phyloP scores from a whole-genome alignment of 2,797 vertebrate genomes.

The Chrysocyon brachyurus region DNA sequence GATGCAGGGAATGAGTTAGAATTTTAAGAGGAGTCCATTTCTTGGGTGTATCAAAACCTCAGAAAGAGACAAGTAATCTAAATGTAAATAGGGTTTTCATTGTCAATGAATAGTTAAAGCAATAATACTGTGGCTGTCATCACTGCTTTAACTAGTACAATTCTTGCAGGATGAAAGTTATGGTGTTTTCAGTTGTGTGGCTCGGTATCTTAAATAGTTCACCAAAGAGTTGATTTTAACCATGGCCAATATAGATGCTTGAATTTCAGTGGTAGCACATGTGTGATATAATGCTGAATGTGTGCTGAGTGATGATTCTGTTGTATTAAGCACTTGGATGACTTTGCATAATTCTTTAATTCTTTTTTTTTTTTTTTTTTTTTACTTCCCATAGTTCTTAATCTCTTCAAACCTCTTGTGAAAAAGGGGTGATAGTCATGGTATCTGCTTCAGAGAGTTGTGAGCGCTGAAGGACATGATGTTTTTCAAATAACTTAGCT shows the following conservation, averaged over 20 bases:
- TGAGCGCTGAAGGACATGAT: background rate
- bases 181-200: background rate
- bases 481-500: slow-evolving; percentile 2
- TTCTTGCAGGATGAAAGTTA: background rate
- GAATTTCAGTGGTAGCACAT: background rate
- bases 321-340: background rate
- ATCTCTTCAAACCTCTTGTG: slow-evolving; percentile 24
- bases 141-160: background rate
- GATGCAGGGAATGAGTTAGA: slow-evolving; percentile 12
- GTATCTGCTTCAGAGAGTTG: background rate
- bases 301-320: background rate
- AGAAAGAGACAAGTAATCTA: background rate
- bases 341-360: background rate
- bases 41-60: background rate
- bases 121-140: background rate
- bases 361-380: too few species aligned
- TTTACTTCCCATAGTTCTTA: background rate
- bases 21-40: slow-evolving; percentile 50
- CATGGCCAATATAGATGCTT: background rate
- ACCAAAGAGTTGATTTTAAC: background rate
- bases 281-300: background rate
- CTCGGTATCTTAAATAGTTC: background rate
- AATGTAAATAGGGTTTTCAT: background rate
- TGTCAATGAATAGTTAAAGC: background rate
- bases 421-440: background rate